Conservation (phyloP, 2,888 invertebrate genomes). For the Micropterix aruncella region DNA sequence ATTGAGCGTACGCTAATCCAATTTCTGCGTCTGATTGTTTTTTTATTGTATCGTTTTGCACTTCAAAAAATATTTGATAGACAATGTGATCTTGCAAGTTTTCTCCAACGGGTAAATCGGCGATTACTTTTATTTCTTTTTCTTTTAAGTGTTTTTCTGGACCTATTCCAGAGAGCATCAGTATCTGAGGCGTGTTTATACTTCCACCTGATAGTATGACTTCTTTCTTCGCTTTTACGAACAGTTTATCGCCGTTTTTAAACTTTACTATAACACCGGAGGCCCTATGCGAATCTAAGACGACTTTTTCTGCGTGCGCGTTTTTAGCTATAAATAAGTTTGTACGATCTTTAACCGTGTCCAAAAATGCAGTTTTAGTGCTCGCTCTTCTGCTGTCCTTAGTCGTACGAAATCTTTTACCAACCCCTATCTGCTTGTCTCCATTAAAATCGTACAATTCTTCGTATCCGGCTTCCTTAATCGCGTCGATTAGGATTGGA, state of each 20-base stretch:
- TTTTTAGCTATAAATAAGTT: slow-evolving; percentile 46
- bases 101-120: slow-evolving; percentile 69
- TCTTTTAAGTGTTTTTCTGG: slow-evolving; percentile 57
- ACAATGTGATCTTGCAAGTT: slow-evolving; percentile 87
- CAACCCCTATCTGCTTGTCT: slow-evolving; percentile 31
- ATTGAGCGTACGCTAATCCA: slow-evolving; percentile 65
- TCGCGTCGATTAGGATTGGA: slow-evolving; percentile 25
- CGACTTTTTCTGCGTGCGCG: slow-evolving; percentile 37
- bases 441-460: slow-evolving; percentile 21
- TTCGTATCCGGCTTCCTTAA: slow-evolving; percentile 28
- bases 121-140: slow-evolving; percentile 63
- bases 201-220: slow-evolving; percentile 85
- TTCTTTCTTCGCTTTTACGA: slow-evolving; percentile 62
- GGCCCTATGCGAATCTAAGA: slow-evolving; percentile 33
- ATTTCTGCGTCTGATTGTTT: slow-evolving; percentile 68
- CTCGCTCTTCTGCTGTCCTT: slow-evolving; percentile 24
- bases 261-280: slow-evolving; percentile 19
- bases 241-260: slow-evolving; percentile 17
- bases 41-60: slow-evolving; percentile 65
- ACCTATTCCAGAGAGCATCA: slow-evolving; percentile 88
- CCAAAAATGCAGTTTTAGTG: slow-evolving; percentile 20
- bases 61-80: slow-evolving; percentile 71
- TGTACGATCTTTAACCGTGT: slow-evolving; percentile 27
- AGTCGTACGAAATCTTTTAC: slow-evolving; percentile 28
- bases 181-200: slow-evolving; percentile 83